Base-by-base conservation (phyloP, 1,140 invertebrate species). In the Macrobrachium nipponense region DNA sequence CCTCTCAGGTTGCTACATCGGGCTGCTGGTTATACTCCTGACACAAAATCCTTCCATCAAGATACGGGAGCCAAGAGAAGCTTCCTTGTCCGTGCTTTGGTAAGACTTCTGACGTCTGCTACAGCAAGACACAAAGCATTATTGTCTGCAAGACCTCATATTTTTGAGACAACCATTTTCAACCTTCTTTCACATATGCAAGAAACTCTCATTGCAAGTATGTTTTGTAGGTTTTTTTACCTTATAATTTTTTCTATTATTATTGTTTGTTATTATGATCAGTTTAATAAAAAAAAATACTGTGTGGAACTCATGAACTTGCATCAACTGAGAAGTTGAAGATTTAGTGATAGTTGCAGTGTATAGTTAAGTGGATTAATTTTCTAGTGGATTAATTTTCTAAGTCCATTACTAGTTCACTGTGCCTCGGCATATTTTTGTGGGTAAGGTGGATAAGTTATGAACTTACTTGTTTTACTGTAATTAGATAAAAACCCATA, bases 111-210 rank as follows among this genome's bases (percentile, higher is more conserved):
- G 12, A 92, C 93, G 36, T 93, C 93, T 80, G 93, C 93, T 85
- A 92, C 94, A 61, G 92, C 91, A 8, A 90, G 93, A 44, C 91
- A 93, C 80, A 94, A 94, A 82, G 91, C 92, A 75, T 88, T 93
- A 27, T 79, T 93, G 0, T 91, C 91, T 17, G 91, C 91, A 14
- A 92, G 93, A 88, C 89, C 91, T n/a, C 92, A 92, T 82, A 91
- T 92, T n/a, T 92, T 95, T 68, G 91, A 91, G 60, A 91, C 89
- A 66, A 91, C 93, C 10, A 90, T 95, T 51, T 91, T 92, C 6
- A 92, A 92, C 80, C 92, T 94, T 89, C 89, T 94, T 17, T 93
- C 94, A 72, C 93, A 94, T 88, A 93, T 94, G 89, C 94, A 94
- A 90, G 90, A 90, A 7, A 92, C 94, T 14, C 92, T 94, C 80